A percentile compares a stretch with the other conserved stretches of the same genome.
Evolutionary conservation across 2,888 invertebrate species (phyloP).

Genomic region (Diarsia mendica): DNA sequence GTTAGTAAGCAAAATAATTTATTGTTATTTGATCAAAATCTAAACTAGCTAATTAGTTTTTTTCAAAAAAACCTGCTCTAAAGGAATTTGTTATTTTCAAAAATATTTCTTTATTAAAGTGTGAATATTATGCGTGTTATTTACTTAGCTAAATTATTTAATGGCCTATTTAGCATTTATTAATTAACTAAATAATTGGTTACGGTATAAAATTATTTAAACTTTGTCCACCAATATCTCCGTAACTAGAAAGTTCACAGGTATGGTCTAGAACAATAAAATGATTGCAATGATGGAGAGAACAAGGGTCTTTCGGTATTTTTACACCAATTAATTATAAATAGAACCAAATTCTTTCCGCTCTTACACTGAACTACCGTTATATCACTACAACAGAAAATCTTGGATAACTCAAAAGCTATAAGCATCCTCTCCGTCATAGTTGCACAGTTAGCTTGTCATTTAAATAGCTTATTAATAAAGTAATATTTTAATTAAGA

Average conservation of each 20-base stretch:
- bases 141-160: slow-evolving; percentile 18
- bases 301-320: too few species aligned
- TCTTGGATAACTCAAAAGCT: background rate
- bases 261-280: too few species aligned
- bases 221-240: too few species aligned
- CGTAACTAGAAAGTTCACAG: too few species aligned
- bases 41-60: slow-evolving; percentile 2
- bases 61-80: background rate
- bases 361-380: background rate
- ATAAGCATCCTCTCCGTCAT: slow-evolving; percentile 8
- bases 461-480: slow-evolving; percentile 53
- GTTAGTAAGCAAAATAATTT: background rate
- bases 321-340: too few species aligned
- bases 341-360: too few species aligned
- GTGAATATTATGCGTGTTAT: slow-evolving; percentile 14
- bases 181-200: slow-evolving; percentile 18
- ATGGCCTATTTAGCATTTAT: slow-evolving; percentile 28
- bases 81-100: slow-evolving; percentile 31
- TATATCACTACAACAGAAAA: background rate
- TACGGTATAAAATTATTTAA: background rate
- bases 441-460: slow-evolving; percentile 41
- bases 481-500: slow-evolving; percentile 64
- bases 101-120: slow-evolving; percentile 14
- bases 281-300: too few species aligned
- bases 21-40: slow-evolving; percentile 5